phyloP scores from a whole-genome alignment of 2,113 vertebrate genomes.

The Scytalopus superciliaris region DNA sequence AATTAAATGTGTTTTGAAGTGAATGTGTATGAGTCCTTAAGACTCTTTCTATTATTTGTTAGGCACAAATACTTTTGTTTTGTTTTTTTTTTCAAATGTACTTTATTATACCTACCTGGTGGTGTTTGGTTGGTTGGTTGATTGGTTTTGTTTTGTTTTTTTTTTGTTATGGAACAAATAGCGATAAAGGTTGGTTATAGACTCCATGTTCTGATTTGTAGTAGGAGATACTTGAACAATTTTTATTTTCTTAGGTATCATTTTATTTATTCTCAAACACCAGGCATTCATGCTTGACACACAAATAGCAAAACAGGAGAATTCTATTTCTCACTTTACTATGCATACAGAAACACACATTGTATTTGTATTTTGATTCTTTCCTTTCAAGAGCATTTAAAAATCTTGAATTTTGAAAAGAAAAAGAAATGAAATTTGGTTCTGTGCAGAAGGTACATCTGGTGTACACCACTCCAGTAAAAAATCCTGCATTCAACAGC shows the following conservation, averaged over 20 bases:
- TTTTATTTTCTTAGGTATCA: neutral
- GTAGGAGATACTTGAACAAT: neutral
- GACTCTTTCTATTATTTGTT: neutral
- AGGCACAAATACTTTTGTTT: neutral
- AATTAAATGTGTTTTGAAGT: neutral
- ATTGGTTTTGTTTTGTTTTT: neutral
- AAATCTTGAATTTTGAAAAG: neutral
- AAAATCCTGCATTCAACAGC: neutral
- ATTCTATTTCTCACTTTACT: neutral
- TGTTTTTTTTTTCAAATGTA: no score
- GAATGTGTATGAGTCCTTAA: neutral
- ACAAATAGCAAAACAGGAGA: neutral
- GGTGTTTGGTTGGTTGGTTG: neutral
- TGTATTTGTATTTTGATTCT: neutral
- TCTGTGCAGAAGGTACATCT: neutral
- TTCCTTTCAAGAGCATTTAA: neutral
- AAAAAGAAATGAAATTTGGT: neutral
- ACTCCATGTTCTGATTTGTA: neutral
- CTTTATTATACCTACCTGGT: neutral
- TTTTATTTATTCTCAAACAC: neutral
- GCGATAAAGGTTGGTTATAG: neutral
- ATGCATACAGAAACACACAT: neutral
- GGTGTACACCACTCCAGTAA: neutral
- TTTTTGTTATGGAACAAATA: neutral
- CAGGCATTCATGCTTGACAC: neutral